Base-by-base conservation (phyloP, 2,797 vertebrate genomes). In the Helarctos malayanus region DNA sequence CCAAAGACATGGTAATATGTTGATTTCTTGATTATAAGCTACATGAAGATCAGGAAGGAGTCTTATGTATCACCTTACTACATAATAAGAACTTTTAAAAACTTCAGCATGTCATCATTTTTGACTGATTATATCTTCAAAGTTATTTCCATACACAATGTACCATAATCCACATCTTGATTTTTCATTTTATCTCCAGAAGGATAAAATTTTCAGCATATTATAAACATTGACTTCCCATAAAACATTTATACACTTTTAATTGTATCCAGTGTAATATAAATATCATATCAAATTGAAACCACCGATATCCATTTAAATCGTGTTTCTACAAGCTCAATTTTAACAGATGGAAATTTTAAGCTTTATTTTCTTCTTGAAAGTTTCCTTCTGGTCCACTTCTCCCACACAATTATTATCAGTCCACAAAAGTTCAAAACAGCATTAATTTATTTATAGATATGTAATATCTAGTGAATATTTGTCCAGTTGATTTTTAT, bases 41-140 rank as follows among this genome's bases (percentile, higher is more conserved):
- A 65, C 23, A 16, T 68, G 23, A 90, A 56, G 4, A 76, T 87
- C 52, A 81, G 25, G 11, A 38, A 6, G 61, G 11, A 16, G 8
- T 71, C 9, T 63, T 92, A 35, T 14, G 35, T 7, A 57, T 89
- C 25, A 45, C 13, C 4, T 59, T 81, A 32, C 12, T 68, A 19
- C 59, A 54, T 88, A 94, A n/a, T 79, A 84, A n/a, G 2, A 88
- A 73, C n/a, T 78, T 97, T 54, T 61, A 87, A 91, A 71, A 69
- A 92, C 41, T 68, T 88, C 0, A 83, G 0, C 68, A 32, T n/a
- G 35, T 73, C 13, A 84, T 38, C 15, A 76, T 54, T 54, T 96
- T 83, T 78, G 13, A 84, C 18, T 9, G 15, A 87, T 4, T 41
- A 71, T 29, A 71, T 8, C 7, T 14, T 84, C 65, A 79, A 97